Evolutionary conservation across 2,797 vertebrate genomes (phyloP).

Genomic region (Cossypha dichroa): DNA sequence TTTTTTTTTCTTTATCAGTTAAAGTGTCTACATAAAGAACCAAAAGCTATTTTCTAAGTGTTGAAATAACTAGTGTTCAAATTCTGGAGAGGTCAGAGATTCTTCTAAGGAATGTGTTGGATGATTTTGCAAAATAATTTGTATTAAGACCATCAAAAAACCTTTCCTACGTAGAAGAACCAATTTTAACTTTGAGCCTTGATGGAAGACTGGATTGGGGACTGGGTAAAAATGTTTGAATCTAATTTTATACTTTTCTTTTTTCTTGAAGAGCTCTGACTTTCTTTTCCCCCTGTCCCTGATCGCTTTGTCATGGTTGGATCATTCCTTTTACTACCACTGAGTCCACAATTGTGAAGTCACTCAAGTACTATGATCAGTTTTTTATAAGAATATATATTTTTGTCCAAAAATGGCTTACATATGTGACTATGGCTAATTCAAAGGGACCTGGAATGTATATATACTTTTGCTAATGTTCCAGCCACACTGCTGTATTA

Average conservation of each 20-base stretch:
- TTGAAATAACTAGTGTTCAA: slow-evolving; percentile 66
- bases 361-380: slow-evolving; percentile 78
- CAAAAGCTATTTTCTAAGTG: slow-evolving; percentile 78
- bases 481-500: slow-evolving; percentile 72
- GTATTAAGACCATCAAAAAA: slow-evolving; percentile 54
- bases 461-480: slow-evolving; percentile 83
- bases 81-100: slow-evolving; percentile 59
- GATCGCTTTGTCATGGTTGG: slow-evolving; percentile 75
- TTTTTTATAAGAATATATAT: slow-evolving; percentile 87
- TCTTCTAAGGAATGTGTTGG: slow-evolving; percentile 51
- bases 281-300: slow-evolving; percentile 67
- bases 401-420: slow-evolving; percentile 83
- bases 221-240: slow-evolving; percentile 73
- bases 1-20: slow-evolving; percentile 62
- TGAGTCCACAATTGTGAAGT: slow-evolving; percentile 75
- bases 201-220: slow-evolving; percentile 64
- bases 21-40: slow-evolving; percentile 73
- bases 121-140: slow-evolving; percentile 62
- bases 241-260: slow-evolving; percentile 81
- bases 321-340: slow-evolving; percentile 80
- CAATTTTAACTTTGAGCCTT: slow-evolving; percentile 66
- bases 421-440: slow-evolving; percentile 82
- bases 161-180: slow-evolving; percentile 68
- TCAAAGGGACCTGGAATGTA: slow-evolving; percentile 81
- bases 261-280: slow-evolving; percentile 76